Base-by-base conservation (phyloP, 2,888 invertebrate species). In the Merodon equestris region DNA sequence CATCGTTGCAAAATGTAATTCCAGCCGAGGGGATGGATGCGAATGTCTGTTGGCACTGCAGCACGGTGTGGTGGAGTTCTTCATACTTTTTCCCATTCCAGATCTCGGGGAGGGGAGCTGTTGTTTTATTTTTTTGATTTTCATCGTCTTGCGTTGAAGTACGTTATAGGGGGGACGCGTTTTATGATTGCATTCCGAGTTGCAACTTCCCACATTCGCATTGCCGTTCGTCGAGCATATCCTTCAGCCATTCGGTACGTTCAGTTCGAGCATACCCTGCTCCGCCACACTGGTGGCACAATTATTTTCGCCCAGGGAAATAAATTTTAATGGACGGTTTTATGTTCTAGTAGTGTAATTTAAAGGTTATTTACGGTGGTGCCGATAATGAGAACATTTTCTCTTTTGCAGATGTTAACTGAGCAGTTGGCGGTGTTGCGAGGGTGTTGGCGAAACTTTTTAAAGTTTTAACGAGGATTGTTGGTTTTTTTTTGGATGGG, bases 291-390 rank as follows among this genome's bases (percentile, higher is more conserved):
- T 66, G 58, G 60, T 72, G 76, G 76, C 60, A 66, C 76, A 72
- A 76, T 76, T 76, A 76, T 76, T 76, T 66, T 72, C 40, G 54
- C 72, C 72, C 42, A 66, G 38, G 60, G 60, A 76, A 76, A 76
- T 76, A 76, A 76, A 76, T 76, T 76, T 76, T 72, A 72, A 76
- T 76, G 76, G 76, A 76, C 56, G 66, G 60, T 76, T 72, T 76
- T 76, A 76, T 76, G 76, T 76, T 60, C 60, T 60, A 72, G 64
- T 72, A 66, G 72, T 60, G 76, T 45, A 66, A 72, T 76, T 76
- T 76, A 72, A 76, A 56, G 71, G 76, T 72, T 76, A 76, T 76
- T 76, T 76, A 76, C 76, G 76, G 34, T 76, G 38, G 72, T 72
- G 66, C 76, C 72, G 76, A 72, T 76, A 76, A 76, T 76, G 76